Conservation (phyloP, 2,888 invertebrate species). For the Pollenia labialis region DNA sequence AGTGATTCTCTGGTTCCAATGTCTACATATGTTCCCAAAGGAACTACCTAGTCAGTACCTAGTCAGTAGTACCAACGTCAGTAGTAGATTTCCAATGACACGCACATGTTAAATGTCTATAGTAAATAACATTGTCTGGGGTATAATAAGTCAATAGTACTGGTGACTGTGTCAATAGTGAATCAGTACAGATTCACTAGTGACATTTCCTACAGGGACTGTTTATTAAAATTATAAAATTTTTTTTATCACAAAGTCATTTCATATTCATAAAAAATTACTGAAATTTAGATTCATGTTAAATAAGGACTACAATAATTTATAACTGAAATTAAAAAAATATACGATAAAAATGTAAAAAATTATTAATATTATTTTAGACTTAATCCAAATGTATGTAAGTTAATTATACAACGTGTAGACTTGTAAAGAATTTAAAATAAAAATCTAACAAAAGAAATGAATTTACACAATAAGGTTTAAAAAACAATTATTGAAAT, state of each 20-base stretch:
- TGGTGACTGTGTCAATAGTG: no score
- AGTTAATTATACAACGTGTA: constrained; percentile 68
- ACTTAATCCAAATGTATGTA: constrained; percentile 46
- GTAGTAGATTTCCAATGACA: no score
- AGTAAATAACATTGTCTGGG: no score
- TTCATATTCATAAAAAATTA: constrained; percentile 16
- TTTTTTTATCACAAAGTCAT: background rate
- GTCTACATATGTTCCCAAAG: no score
- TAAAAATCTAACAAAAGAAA: constrained; percentile 27
- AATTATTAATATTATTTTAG: constrained; percentile 35
- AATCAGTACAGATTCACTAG: no score
- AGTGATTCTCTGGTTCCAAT: no score
- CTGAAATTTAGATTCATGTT: background rate
- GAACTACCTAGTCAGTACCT: no score
- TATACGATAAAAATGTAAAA: constrained; percentile 36
- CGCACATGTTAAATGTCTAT: no score
- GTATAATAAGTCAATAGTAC: no score
- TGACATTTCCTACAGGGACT: no score
- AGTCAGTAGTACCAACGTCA: no score
- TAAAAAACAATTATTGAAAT: constrained; percentile 49
- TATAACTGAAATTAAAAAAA: constrained; percentile 52
- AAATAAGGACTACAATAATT: constrained; percentile 67
- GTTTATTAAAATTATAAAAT: background rate
- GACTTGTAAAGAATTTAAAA: constrained; percentile 70
- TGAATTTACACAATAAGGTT: constrained; percentile 60